Conservation (phyloP, 1,140 invertebrate genomes). For the Thaumatotibia leucotreta region DNA sequence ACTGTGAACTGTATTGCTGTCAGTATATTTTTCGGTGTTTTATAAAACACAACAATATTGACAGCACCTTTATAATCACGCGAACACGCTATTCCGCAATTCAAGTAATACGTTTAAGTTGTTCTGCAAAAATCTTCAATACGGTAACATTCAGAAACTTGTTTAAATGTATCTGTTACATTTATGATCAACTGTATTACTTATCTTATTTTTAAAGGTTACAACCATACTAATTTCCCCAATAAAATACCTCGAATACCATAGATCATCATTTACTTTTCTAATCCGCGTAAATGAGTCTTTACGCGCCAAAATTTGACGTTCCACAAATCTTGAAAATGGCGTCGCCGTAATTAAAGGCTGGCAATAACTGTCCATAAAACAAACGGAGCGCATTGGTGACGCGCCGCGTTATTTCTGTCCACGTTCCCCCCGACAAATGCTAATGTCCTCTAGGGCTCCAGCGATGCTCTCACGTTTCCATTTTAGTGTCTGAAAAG, state of each 20-base stretch:
- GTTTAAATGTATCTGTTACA: not conserved
- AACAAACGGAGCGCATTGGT: constrained; percentile 56
- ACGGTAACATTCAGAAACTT: not conserved
- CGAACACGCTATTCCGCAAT: not conserved
- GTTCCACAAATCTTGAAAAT: constrained; percentile 65
- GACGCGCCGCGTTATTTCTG: constrained; percentile 66
- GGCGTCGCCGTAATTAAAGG: constrained; percentile 64
- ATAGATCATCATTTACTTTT: not conserved
- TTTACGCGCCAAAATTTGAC: constrained; percentile 58
- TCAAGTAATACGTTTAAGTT: not conserved
- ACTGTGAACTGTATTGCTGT: too few species aligned
- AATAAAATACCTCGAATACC: not conserved
- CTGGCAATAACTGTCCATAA: constrained; percentile 63
- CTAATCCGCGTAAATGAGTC: not conserved
- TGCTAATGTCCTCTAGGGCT: constrained; percentile 70
- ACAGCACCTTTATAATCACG: not conserved
- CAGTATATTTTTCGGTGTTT: not conserved
- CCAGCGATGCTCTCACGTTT: constrained; percentile 31
- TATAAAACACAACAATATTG: not conserved
- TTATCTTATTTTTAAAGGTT: too few species aligned
- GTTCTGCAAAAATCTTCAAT: not conserved
- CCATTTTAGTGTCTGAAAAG: constrained; percentile 25
- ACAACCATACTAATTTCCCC: too few species aligned
- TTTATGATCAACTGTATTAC: too few species aligned
- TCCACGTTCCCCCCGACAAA: constrained; percentile 62